phyloP scores from a whole-genome alignment of 2,797 vertebrate species.

The Arremon brunneinucha region DNA sequence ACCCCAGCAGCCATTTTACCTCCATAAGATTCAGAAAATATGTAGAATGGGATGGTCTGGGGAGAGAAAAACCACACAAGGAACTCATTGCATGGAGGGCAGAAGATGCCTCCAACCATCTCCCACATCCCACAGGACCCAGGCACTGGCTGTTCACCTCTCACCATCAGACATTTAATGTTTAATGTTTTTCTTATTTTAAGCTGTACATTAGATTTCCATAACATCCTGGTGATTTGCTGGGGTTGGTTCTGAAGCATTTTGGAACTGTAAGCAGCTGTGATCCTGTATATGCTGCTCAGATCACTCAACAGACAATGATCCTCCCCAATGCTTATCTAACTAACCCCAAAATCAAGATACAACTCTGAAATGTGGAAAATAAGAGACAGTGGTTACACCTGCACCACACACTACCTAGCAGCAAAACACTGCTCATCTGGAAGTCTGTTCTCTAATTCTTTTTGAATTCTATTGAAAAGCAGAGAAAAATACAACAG shows the following conservation, averaged over 20 bases:
- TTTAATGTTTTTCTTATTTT: background rate
- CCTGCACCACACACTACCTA: background rate
- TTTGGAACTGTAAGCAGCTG: background rate
- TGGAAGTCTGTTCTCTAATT: background rate
- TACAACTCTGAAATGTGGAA: background rate
- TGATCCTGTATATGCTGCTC: background rate
- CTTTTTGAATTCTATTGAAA: background rate
- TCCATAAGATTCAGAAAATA: slow-evolving; percentile 97
- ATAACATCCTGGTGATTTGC: background rate
- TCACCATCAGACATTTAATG: background rate
- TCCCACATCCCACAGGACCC: background rate
- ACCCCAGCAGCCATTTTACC: slow-evolving; percentile 96
- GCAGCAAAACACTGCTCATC: background rate
- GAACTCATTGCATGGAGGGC: background rate
- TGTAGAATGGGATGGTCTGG: slow-evolving; percentile 89
- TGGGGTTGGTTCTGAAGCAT: background rate
- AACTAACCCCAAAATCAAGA: background rate
- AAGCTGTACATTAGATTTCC: background rate
- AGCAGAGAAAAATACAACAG: background rate
- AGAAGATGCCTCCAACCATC: background rate
- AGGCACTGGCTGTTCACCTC: background rate
- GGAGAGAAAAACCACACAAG: background rate
- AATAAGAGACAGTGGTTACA: background rate
- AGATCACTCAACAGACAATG: rapidly evolving
- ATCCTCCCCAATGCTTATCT: background rate